Conservation (phyloP, 2,113 vertebrate species). For the Nycticebus coucang region DNA sequence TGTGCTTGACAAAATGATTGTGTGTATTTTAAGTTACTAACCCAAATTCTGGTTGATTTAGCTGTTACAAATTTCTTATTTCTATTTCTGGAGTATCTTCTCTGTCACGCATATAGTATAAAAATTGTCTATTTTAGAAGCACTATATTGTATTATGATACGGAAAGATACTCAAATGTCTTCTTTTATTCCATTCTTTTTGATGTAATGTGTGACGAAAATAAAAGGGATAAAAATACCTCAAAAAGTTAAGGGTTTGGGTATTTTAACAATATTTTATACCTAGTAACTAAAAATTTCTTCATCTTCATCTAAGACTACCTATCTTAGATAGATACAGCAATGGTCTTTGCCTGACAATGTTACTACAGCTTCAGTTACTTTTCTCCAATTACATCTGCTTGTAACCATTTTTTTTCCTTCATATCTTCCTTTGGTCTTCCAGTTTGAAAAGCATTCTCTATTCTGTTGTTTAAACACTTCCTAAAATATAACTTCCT, state of each 20-base stretch:
- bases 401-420: neutral
- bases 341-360: neutral
- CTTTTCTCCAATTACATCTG: neutral
- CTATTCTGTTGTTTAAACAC: neutral
- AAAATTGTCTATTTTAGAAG: conserved; percentile 40
- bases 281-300: neutral
- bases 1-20: conserved; percentile 52
- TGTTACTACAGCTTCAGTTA: neutral
- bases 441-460: conserved; percentile 15
- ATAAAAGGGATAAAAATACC: neutral
- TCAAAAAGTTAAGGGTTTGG: neutral
- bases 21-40: conserved; percentile 42
- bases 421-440: neutral
- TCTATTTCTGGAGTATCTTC: conserved; percentile 53
- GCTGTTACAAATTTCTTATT: conserved; percentile 65
- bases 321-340: neutral
- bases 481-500: conserved; percentile 29
- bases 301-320: neutral
- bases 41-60: conserved; percentile 22
- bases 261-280: neutral
- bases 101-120: conserved; percentile 35
- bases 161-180: conserved; percentile 47
- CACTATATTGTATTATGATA: neutral
- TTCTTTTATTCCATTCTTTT: conserved; percentile 1
- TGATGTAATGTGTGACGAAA: neutral